Base-by-base conservation (phyloP, 2,888 invertebrate genomes). In the Drosophila parthenogenetica region DNA sequence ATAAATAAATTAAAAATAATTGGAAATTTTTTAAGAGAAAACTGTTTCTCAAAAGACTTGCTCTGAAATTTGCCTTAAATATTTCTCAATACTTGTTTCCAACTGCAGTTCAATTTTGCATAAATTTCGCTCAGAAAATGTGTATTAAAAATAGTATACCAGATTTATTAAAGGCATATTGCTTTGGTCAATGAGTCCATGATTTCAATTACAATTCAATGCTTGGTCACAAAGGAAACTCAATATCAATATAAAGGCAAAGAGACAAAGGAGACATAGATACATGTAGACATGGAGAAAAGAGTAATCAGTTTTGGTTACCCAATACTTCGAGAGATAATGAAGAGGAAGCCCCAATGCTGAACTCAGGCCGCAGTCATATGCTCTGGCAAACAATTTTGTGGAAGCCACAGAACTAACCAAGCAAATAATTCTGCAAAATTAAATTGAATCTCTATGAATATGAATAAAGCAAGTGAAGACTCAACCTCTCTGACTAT, bases 351-450 rank as follows among this genome's bases (percentile, higher is more conserved):
- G 84, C 79, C 81, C 60, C 82, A 29, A 22, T 7, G 8, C 35
- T n/a, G 40, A 39, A 10, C 11, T 10, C 42, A 16, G 22, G 29
- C 57, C 40, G 16, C 29, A 43, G 53, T 45, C 32, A 37, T 53
- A 17, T 60, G 63, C 43, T 13, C 22, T 58, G 53, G 29, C 72
- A 72, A 70, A 84, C 78, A 87, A 84, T 83, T 87, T 73, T 84
- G 77, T 73, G 81, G 89, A 85, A 85, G 87, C 85, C 85, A 86
- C 89, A 85, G 60, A 86, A 86, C 88, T 79, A 86, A 82, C 85
- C 89, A 89, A 86, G 89, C 89, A 80, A 82, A 89, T 86, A 89
- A 86, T 88, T 89, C 79, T 77, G 43, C 63, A 82, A 86, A 89
- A 86, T 86, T 86, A 61, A 89, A 88, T 89, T 87, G 72, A 70